Conservation (phyloP, 1,140 invertebrate species). For the Plectus sambesii region DNA sequence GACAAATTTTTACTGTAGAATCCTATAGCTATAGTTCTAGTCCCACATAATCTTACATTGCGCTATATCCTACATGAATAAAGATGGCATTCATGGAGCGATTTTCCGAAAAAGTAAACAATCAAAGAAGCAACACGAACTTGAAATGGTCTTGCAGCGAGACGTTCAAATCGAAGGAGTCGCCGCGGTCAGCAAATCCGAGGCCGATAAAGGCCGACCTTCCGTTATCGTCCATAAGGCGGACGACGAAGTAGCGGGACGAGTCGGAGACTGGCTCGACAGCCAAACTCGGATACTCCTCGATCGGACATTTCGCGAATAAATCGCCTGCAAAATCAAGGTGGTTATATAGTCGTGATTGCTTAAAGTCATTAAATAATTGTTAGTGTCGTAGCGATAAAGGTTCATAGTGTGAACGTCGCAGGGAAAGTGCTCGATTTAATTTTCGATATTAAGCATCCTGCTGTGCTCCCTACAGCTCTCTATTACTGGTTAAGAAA, state of each 20-base stretch:
- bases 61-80: too few species aligned
- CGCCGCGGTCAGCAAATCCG: constrained; percentile 89
- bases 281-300: constrained; percentile 81
- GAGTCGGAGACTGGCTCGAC: constrained; percentile 93
- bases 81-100: too few species aligned
- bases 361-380: too few species aligned
- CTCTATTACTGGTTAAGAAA: constrained; percentile 3
- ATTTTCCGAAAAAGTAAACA: not conserved
- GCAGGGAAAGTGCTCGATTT: too few species aligned
- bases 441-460: too few species aligned
- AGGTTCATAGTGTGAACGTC: too few species aligned
- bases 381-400: too few species aligned
- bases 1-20: too few species aligned
- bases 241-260: constrained; percentile 92
- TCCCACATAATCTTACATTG: too few species aligned
- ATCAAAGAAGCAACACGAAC: not conserved
- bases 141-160: constrained; percentile 60
- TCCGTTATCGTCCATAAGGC: constrained; percentile 87
- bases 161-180: constrained; percentile 98
- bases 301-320: constrained; percentile 97
- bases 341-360: too few species aligned
- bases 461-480: not conserved
- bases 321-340: constrained; percentile 58
- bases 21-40: too few species aligned
- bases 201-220: constrained; percentile 79